phyloP scores from a whole-genome alignment of 1,140 invertebrate genomes.

The Hyposmocoma kahamanoa region DNA sequence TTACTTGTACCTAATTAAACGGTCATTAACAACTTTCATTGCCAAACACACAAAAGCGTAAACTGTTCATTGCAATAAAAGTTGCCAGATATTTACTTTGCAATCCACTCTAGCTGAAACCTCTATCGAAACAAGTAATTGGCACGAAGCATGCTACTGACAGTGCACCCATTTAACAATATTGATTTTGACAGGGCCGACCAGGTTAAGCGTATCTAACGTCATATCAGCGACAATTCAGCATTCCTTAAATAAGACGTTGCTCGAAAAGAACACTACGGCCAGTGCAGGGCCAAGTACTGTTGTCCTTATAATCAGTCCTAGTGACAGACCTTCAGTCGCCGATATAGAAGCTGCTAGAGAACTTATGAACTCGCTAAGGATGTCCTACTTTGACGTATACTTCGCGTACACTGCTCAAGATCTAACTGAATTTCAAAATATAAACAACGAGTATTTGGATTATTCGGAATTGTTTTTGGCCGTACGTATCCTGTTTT shows the following conservation, averaged over 20 bases:
- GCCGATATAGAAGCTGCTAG: conserved; percentile 48
- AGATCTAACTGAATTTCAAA: conserved; percentile 48
- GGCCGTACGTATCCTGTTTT: conserved; percentile 34
- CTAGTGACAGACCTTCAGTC: conserved; percentile 44
- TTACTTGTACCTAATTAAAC: too few species aligned
- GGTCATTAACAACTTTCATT: too few species aligned
- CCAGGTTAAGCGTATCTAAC: conserved; percentile 57
- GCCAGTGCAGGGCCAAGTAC: conserved; percentile 47
- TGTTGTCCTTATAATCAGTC: conserved; percentile 56
- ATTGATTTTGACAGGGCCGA: conserved; percentile 51
- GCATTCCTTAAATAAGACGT: conserved; percentile 42
- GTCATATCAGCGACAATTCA: conserved; percentile 53
- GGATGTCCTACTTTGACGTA: conserved; percentile 53
- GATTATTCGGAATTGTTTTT: conserved; percentile 64
- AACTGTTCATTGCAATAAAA: too few species aligned
- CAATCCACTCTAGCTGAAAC: too few species aligned
- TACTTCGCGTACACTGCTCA: conserved; percentile 55
- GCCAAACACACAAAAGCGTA: too few species aligned
- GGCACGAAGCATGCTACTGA: not conserved
- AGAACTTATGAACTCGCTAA: conserved; percentile 47
- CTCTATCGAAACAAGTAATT: too few species aligned
- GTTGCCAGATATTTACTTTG: too few species aligned
- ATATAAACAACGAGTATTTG: conserved; percentile 54
- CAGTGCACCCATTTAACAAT: not conserved
- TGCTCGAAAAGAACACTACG: conserved; percentile 31